Percentiles rank a stretch among this genome's conserved stretches.
phyloP scores from a whole-genome alignment of 2,888 invertebrate species.

The Drepana falcataria region DNA sequence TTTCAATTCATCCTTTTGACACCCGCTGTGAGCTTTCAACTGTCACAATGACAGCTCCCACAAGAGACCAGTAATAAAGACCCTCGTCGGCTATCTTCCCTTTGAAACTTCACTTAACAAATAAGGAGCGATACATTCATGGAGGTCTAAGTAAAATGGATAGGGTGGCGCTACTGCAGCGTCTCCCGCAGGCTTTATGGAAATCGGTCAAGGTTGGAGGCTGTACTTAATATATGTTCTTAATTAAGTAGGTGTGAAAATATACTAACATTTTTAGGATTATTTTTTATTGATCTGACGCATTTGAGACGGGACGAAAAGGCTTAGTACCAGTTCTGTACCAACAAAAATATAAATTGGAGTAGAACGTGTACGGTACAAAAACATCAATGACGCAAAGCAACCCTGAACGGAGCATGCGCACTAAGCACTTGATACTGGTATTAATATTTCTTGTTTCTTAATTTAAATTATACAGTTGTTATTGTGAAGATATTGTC shows the following conservation, averaged over 20 bases:
- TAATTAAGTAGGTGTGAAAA: constrained; percentile 1
- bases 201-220: constrained; percentile 46
- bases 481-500: too few relatives aligned
- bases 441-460: constrained; percentile 36
- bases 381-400: constrained; percentile 48
- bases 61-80: constrained; percentile 20
- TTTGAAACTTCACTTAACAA: constrained; percentile 8
- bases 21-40: constrained; percentile 39
- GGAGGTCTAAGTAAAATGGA: constrained; percentile 29
- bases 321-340: too few relatives aligned
- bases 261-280: neutral
- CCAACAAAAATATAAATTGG: too few relatives aligned
- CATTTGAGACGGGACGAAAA: too few relatives aligned
- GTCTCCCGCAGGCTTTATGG: constrained; percentile 45
- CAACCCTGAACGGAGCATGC: constrained; percentile 39
- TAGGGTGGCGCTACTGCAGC: constrained; percentile 40
- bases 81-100: constrained; percentile 9
- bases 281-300: neutral
- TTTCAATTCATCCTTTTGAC: constrained; percentile 29
- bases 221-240: constrained; percentile 22
- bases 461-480: neutral
- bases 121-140: constrained; percentile 9
- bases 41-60: constrained; percentile 48
- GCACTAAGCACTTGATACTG: constrained; percentile 35
- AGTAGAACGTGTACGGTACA: constrained; percentile 16